Conservation (phyloP, 2,797 vertebrate species). For the Synaphobranchus kaupii region DNA sequence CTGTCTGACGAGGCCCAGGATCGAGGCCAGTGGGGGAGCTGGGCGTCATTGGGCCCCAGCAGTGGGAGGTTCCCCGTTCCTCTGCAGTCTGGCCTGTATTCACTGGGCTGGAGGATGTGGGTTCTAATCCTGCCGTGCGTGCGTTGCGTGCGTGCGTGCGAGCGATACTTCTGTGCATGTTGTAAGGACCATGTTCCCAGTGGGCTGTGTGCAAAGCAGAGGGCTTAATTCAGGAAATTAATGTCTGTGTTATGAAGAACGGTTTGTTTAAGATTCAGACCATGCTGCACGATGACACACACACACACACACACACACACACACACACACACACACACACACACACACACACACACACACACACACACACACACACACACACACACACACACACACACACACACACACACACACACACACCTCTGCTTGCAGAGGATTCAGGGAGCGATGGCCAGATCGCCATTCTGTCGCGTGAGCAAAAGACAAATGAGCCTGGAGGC, state of each 20-base stretch:
- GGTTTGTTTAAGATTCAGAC: background rate
- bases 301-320: slow-evolving; percentile 2
- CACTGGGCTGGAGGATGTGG: too few relatives aligned
- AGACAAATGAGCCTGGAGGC: slow-evolving; percentile 2
- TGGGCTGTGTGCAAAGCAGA: background rate
- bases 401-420: background rate
- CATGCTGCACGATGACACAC: background rate
- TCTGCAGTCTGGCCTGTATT: too few relatives aligned
- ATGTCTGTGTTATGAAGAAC: background rate
- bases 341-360: background rate
- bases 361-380: background rate
- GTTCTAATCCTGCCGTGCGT: background rate
- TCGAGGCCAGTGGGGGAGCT: too few relatives aligned
- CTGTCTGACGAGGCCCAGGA: too few relatives aligned
- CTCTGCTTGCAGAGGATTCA: background rate
- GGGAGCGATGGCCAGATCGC: background rate
- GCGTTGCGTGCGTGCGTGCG: background rate
- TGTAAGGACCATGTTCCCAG: background rate
- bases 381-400: background rate
- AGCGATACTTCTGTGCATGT: too few relatives aligned
- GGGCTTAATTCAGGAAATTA: background rate
- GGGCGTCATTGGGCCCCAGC: too few relatives aligned
- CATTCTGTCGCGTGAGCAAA: background rate
- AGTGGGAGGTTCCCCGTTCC: too few relatives aligned
- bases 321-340: too few relatives aligned